These are phyloP conservation scores for Gallinago stenura DNA, from an alignment of 2,797 vertebrate genomes.

Conservation along the genomic window DNA sequence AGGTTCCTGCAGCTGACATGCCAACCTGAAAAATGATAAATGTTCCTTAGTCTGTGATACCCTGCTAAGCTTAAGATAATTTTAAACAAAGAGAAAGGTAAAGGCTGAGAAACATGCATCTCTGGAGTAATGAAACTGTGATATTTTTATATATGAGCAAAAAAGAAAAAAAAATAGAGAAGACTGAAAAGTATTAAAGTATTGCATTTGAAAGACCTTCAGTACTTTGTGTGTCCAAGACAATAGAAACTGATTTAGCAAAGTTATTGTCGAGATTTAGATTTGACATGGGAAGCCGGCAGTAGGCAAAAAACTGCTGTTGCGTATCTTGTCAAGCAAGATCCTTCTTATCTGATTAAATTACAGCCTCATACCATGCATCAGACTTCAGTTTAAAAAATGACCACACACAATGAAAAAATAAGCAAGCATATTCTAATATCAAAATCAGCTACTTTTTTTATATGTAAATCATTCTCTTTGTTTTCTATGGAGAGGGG, in stretches of 20 bases:
- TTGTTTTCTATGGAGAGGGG: not conserved
- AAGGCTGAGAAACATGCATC: not conserved
- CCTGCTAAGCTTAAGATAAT: not conserved
- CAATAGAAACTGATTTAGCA: constrained; percentile 11
- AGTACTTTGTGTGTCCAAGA: not conserved
- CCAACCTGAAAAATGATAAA: constrained; percentile 6
- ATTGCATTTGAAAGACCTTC: constrained; percentile 3
- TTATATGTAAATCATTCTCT: not conserved
- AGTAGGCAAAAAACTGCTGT: constrained; percentile 42
- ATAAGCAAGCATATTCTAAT: not conserved
- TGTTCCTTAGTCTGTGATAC: not conserved
- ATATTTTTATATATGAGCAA: not conserved
- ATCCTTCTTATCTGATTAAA: constrained; percentile 43
- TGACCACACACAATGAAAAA: not conserved
- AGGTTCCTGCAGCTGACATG: not conserved
- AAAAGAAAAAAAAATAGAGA: not conserved
- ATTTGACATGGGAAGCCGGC: constrained; percentile 5
- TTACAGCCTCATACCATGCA: not conserved
- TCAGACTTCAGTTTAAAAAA: constrained; percentile 15
- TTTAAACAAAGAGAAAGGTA: not conserved
- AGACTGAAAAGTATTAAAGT: not conserved
- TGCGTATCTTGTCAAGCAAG: constrained; percentile 25
- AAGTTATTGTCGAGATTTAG: not conserved
- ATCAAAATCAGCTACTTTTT: constrained; percentile 9
- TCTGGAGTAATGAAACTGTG: not conserved